Percentiles rank a stretch among this genome's conserved stretches.
Evolutionary conservation across 2,113 vertebrate genomes (phyloP).

Genomic region (Deroptyus accipitrinus): DNA sequence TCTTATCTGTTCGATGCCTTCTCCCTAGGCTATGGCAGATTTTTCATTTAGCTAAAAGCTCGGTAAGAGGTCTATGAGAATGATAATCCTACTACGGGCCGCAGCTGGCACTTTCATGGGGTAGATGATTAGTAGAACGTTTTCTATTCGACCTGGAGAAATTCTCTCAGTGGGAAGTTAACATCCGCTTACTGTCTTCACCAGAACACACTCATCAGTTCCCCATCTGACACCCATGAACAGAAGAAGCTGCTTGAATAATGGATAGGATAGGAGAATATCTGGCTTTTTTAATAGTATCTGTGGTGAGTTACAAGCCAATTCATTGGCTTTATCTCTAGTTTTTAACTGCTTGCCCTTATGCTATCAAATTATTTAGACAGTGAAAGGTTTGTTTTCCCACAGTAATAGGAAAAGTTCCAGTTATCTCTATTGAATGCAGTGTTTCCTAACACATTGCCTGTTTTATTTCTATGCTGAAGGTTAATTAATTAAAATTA

Average conservation of each 20-base stretch:
- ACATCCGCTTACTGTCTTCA: conserved; percentile 99
- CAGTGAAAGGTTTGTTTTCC: conserved; percentile 63
- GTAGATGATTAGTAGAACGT: conserved; percentile 98
- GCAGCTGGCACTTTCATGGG: conserved; percentile 97
- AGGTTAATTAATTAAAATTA: conserved; percentile 68
- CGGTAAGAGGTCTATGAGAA: conserved; percentile 99
- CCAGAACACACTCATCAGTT: conserved; percentile 89
- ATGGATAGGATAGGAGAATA: conserved; percentile 83
- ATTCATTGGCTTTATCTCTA: conserved; percentile 83
- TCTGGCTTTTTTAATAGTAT: conserved; percentile 81
- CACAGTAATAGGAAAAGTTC: conserved; percentile 61
- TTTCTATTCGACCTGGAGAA: conserved; percentile 99
- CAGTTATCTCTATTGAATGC: conserved; percentile 38
- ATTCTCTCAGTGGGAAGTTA: conserved; percentile 99
- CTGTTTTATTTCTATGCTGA: conserved; percentile 21
- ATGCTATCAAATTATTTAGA: conserved; percentile 79
- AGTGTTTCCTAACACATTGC: background rate
- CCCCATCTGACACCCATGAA: conserved; percentile 88
- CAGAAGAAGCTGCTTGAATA: conserved; percentile 86
- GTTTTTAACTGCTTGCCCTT: conserved; percentile 84
- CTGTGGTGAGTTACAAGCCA: conserved; percentile 82
- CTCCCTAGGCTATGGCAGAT: conserved; percentile 99
- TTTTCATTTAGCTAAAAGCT: conserved; percentile 99
- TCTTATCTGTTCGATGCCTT: conserved; percentile 95
- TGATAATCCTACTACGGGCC: conserved; percentile 97